Percentiles rank a stretch among this genome's conserved stretches.
These are phyloP conservation scores for Hecatera dysodea DNA, from an alignment of 2,888 invertebrate genomes.

Conservation along the genomic window DNA sequence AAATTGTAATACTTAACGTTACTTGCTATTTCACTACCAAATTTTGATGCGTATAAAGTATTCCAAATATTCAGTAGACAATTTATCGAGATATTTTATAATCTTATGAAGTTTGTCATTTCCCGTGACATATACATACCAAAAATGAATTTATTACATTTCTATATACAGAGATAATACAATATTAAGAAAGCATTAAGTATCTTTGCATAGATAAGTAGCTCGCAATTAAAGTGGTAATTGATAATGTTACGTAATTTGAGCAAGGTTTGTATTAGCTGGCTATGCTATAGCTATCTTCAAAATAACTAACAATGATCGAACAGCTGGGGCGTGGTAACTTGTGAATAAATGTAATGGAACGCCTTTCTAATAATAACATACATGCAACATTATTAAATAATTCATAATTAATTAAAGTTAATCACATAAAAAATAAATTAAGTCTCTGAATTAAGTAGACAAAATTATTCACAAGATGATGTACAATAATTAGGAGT, in stretches of 20 bases:
- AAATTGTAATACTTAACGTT: too few relatives aligned
- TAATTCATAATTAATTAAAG: constrained; percentile 12
- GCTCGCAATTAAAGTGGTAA: constrained; percentile 15
- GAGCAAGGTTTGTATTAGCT: not conserved
- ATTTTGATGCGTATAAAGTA: too few relatives aligned
- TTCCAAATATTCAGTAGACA: too few relatives aligned
- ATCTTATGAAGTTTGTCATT: too few relatives aligned
- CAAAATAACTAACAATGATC: constrained; percentile 8
- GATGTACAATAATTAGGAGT: constrained; percentile 28
- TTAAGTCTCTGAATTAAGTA: constrained; percentile 47
- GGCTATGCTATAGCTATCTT: too few relatives aligned
- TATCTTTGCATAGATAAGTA: constrained; percentile 35
- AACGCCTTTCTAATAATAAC: constrained; percentile 17
- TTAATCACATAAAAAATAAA: constrained; percentile 22
- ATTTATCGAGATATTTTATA: too few relatives aligned
- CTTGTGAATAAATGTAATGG: constrained; percentile 21
- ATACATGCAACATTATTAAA: constrained; percentile 21
- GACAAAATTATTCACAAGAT: constrained; percentile 8
- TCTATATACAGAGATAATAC: constrained; percentile 41
- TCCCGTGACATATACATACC: constrained; percentile 9
- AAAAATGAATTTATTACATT: constrained; percentile 24
- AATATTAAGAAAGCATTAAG: constrained; percentile 37
- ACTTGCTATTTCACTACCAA: too few relatives aligned
- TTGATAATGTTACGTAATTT: constrained; percentile 10
- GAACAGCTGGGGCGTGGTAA: constrained; percentile 40